Base-by-base conservation (phyloP, 2,113 vertebrate genomes). In the Menidia beryllina region DNA sequence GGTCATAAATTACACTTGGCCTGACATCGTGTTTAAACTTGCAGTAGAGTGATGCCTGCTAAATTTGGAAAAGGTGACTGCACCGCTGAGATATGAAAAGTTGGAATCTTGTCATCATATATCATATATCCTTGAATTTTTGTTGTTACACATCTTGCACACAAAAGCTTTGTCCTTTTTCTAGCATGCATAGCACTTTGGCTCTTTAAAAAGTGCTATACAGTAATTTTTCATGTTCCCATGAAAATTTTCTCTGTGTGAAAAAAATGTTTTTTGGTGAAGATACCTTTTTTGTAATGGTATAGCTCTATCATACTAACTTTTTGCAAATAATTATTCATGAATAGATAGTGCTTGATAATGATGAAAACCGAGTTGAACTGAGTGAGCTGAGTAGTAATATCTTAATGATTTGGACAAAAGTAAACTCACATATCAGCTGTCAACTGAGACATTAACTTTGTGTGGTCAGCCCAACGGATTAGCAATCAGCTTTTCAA, bases 1-100 rank as follows among this genome's bases (percentile, higher is more conserved):
- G 59, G 45, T 30, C 25, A 69, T 72, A 73, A 80, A 72, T 76
- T 64, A 72, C 49, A 30, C 14, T 51, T 30, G 9, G 15, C 45
- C 26, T 26, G 60, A 59, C 62, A 61, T 25, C 36, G 48, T 59
- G 58, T 65, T 65, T 60, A 64, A 43, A 47, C 41, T 34, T 21
- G 21, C 21, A 27, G 61, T 59, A 13, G 53, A 64, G 25, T 38
- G 55, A 81, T 50, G 43, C 13, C 49, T 53, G 48, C 49, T 48
- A 48, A 36, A 72, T 7, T 4, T 20, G 26, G 26, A 54, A 43
- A 43, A 43, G 13, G 62, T 20, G 15, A 27, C 51, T 6, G 8
- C 15, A n/a, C 21, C 27, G 58, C 25, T 30, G 23, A 17, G 30
- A 62, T 34, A 34, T 21, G 19, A 39, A 34, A 3, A 12, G 3